Percentiles rank a stretch among this genome's conserved stretches.
Conservation (phyloP, 2,888 invertebrate genomes). For the Pristionchus entomophagus region DNA sequence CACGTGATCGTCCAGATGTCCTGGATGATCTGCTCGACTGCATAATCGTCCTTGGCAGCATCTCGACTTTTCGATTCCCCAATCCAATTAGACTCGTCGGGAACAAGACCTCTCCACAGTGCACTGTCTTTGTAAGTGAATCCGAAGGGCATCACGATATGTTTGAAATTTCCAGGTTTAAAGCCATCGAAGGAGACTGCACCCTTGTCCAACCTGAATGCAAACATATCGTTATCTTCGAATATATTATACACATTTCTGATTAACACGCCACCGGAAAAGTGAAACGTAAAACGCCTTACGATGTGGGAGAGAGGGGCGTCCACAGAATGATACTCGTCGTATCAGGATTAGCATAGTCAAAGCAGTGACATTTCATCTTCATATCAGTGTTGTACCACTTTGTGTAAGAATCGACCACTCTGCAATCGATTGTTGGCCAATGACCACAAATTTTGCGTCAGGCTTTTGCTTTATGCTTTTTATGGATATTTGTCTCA, state of each 20-base stretch:
- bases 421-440: neutral
- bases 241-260: too few relatives aligned
- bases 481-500: too few relatives aligned
- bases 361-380: neutral
- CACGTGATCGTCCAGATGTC: conserved; percentile 22
- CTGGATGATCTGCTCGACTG: neutral
- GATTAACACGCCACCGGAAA: too few relatives aligned
- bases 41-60: neutral
- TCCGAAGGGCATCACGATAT: conserved; percentile 32
- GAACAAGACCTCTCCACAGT: neutral
- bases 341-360: neutral
- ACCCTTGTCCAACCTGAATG: neutral
- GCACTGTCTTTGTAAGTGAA: conserved; percentile 9
- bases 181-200: neutral
- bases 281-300: too few relatives aligned
- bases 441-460: too few relatives aligned
- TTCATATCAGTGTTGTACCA: neutral
- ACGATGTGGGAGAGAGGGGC: neutral
- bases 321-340: neutral
- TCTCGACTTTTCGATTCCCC: too few relatives aligned
- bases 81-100: neutral
- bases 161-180: neutral
- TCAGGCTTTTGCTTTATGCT: too few relatives aligned
- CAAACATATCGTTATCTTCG: too few relatives aligned
- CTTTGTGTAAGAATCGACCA: neutral